Conservation (phyloP, 2,113 vertebrate species). For the Triplophysa dalaica region DNA sequence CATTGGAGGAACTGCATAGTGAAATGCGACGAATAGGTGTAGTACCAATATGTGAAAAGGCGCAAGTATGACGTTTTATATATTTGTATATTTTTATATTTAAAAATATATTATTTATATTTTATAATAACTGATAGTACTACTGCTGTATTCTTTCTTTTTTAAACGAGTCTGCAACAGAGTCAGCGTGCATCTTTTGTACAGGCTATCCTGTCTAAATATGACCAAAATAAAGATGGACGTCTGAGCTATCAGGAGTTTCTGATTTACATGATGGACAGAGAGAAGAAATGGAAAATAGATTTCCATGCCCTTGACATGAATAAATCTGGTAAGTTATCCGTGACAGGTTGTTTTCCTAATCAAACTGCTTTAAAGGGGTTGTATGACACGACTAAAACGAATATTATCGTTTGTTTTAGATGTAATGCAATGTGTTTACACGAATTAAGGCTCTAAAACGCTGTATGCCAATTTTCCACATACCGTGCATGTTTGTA, state of each 20-base stretch:
- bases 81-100: not conserved
- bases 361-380: not conserved
- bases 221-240: conserved; percentile 70
- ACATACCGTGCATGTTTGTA: no score
- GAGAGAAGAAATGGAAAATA: conserved; percentile 75
- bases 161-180: not conserved
- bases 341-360: not conserved
- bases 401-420: no score
- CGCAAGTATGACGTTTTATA: conserved; percentile 60
- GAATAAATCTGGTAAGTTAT: conserved; percentile 71
- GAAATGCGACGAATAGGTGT: conserved; percentile 75
- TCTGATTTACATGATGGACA: conserved; percentile 72
- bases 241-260: conserved; percentile 73
- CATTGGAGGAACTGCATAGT: conserved; percentile 66
- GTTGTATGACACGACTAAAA: no score
- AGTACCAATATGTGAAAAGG: conserved; percentile 61
- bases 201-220: conserved; percentile 66
- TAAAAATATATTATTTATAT: not conserved
- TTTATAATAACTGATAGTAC: not conserved
- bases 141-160: not conserved
- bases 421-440: no score
- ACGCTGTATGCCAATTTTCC: no score
- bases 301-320: conserved; percentile 74
- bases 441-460: no score
- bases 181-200: not conserved